Evolutionary conservation across 2,888 invertebrate species (phyloP), one percentile per base, ranked within the genome.

Genomic region (Lysandra bellargus): DNA sequence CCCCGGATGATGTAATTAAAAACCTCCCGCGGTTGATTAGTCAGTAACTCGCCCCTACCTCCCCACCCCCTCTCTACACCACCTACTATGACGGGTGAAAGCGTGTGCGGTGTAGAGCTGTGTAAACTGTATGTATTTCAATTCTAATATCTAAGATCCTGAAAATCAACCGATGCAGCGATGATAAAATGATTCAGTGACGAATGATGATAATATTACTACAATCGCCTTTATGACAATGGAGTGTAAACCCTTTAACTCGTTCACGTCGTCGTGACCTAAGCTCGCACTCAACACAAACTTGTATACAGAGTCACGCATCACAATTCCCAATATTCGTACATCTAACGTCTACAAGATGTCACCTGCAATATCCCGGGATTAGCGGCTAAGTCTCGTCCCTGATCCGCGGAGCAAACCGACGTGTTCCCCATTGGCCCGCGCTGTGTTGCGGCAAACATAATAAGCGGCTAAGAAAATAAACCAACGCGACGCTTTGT

Each of bases 1-100:
- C 57, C 79, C 73, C 33, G 23, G n/a, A 53, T 79, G 74, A 80
- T 44, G 7, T 44, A 44, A 74, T 74, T 74, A 74, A 9, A 23
- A 61, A 73, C n/a, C 44, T 74, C 44, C 12, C 44, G 73, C 44
- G 73, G 73, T 44, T 74, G 73, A 74, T 44, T 74, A 44, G 44
- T 44, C 73, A 3, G 44, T 9, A 74, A 44, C 40, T 6, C 73
- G 40, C 17, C 17, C 73, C 40, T 7, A 17, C 6, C n/a, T 44
- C 23, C 64, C 30, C 5, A 5, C 23, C n/a, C 33, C 40, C 5
- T 5, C 40, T 33, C 72, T n/a, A 9, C 9, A 40, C 3, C 53
- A 1, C 53, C 53, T 1, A 53, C 53, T 53, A 53, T 14, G 53
- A 9, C 12, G 53, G 53, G 53, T 17, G 53, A 53, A 53, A 14